Evolutionary conservation across 2,113 vertebrate species (phyloP).

Genomic region (Mesoclemmys tuberculata): DNA sequence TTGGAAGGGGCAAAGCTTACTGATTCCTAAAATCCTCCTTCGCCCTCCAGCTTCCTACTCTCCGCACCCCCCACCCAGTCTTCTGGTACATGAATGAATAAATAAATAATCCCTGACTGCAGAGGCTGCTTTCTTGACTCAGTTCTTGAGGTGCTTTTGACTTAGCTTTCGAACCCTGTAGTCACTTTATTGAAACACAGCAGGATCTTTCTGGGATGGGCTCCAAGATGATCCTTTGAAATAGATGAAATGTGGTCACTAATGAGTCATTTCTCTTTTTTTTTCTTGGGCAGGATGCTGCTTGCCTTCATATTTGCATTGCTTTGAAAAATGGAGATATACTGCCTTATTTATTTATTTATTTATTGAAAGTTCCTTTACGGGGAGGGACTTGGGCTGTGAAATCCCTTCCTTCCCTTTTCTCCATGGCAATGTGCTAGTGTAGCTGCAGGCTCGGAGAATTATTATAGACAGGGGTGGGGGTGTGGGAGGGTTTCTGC

Average conservation of each 20-base stretch:
- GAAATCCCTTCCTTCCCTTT: neutral
- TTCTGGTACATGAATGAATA: constrained; percentile 18
- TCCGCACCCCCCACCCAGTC: no score
- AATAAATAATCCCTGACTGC: constrained; percentile 10
- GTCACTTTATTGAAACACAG: constrained; percentile 66
- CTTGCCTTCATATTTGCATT: constrained; percentile 30
- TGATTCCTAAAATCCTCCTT: neutral
- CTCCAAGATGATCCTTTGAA: constrained; percentile 68
- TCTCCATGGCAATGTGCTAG: neutral
- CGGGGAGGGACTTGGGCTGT: neutral
- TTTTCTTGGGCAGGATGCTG: neutral
- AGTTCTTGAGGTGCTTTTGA: constrained; percentile 34
- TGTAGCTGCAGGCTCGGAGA: constrained; percentile 5
- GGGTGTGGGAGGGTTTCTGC: neutral
- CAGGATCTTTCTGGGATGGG: constrained; percentile 65
- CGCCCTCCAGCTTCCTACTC: neutral
- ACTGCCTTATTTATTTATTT: constrained; percentile 19
- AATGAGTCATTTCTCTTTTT: constrained; percentile 33
- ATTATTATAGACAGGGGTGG: neutral
- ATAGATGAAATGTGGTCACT: constrained; percentile 57
- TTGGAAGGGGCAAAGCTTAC: neutral
- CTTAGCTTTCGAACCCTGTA: neutral
- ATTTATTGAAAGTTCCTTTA: neutral
- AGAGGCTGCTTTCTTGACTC: constrained; percentile 27
- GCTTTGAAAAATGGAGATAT: constrained; percentile 17